Conservation (phyloP, 2,797 vertebrate genomes). For the Alcedo atthis region DNA sequence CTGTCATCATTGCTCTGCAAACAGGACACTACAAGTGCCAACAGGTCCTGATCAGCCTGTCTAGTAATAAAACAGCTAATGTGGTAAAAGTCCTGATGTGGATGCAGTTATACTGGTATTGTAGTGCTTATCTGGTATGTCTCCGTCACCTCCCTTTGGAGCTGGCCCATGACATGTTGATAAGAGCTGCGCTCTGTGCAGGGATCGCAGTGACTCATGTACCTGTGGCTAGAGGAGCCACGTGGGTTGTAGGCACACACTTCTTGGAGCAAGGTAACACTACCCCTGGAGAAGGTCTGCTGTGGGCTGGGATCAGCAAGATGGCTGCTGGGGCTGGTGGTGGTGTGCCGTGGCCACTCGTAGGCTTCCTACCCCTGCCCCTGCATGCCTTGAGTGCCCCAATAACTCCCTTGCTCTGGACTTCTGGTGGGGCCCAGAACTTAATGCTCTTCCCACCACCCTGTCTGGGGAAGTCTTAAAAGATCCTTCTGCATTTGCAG, state of each 20-base stretch:
- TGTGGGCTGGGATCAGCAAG: background rate
- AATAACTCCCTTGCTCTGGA: background rate
- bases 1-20: background rate
- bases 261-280: background rate
- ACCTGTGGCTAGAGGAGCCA: background rate
- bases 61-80: conserved; percentile 34
- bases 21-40: conserved; percentile 46
- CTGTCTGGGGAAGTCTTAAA: background rate
- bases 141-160: conserved; percentile 47
- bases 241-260: rapidly evolving
- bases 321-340: background rate
- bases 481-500: background rate
- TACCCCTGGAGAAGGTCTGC: background rate
- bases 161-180: background rate
- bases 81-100: conserved; percentile 23
- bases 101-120: conserved; percentile 58
- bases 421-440: rapidly evolving
- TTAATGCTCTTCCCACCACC: background rate
- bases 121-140: conserved; percentile 29
- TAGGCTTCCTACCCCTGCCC: background rate
- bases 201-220: background rate
- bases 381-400: background rate
- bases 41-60: conserved; percentile 45
- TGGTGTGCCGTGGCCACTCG: rapidly evolving
- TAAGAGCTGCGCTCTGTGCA: background rate